A percentile compares a stretch with the other conserved stretches of the same genome.
These are phyloP conservation scores for Chrysopa pallens DNA, from an alignment of 1,140 invertebrate genomes.

Conservation along the genomic window DNA sequence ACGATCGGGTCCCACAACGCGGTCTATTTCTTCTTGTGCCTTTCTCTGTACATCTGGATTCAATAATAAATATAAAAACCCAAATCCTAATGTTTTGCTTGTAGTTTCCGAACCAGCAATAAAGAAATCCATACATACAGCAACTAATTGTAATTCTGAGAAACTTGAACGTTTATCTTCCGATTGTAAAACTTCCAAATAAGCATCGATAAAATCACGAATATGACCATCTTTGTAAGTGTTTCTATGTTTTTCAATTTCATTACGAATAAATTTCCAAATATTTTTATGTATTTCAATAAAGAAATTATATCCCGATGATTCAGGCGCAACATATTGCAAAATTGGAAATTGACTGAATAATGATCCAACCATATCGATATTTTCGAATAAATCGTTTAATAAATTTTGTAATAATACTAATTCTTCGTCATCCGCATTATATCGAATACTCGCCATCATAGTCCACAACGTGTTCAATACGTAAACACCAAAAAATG, in stretches of 20 bases:
- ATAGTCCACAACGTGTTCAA: constrained; percentile 76
- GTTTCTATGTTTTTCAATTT: constrained; percentile 54
- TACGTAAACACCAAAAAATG: constrained; percentile 54
- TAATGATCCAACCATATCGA: constrained; percentile 58
- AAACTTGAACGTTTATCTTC: constrained; percentile 19
- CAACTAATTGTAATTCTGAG: constrained; percentile 49
- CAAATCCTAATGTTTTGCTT: constrained; percentile 54
- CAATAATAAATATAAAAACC: constrained; percentile 56
- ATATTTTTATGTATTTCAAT: constrained; percentile 45
- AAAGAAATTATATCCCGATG: constrained; percentile 57
- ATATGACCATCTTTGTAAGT: constrained; percentile 40
- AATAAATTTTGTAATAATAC: constrained; percentile 46
- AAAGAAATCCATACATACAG: constrained; percentile 63
- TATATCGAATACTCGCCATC: constrained; percentile 59
- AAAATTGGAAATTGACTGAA: constrained; percentile 66
- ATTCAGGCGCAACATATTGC: constrained; percentile 48
- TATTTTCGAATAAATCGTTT: constrained; percentile 43
- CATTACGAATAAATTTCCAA: constrained; percentile 50
- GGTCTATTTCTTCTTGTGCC: constrained; percentile 64
- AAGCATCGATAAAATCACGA: constrained; percentile 73
- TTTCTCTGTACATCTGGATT: constrained; percentile 62
- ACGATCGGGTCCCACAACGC: constrained; percentile 45
- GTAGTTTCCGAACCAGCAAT: constrained; percentile 73
- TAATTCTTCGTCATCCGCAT: constrained; percentile 43
- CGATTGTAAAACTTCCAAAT: constrained; percentile 44